Evolutionary conservation across 2,113 vertebrate species (phyloP).

Genomic region (Dasyurus viverrinus): DNA sequence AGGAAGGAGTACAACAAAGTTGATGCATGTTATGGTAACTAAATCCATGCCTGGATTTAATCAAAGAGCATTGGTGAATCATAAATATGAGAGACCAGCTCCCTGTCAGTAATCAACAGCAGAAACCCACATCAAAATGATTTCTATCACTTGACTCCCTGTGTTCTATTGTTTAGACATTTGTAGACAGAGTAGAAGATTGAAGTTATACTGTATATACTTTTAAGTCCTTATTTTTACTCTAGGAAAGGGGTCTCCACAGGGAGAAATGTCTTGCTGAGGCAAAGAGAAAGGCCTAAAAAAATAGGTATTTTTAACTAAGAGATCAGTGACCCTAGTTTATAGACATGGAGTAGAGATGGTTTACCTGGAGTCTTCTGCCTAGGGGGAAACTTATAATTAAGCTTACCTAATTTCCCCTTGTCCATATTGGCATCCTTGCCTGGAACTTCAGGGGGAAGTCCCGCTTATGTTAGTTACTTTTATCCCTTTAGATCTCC

Average conservation of each 20-base stretch:
- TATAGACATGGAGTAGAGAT: not conserved
- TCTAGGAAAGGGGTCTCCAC: not conserved
- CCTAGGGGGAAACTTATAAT: not conserved
- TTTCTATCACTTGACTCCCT: rapidly evolving
- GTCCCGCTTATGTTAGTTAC: not conserved
- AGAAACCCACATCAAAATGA: conserved; percentile 52
- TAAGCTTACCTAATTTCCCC: not conserved
- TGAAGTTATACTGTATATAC: not conserved
- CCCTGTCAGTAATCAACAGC: not conserved
- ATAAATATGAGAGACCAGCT: not conserved
- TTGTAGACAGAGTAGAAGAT: conserved; percentile 18
- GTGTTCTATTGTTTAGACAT: not conserved
- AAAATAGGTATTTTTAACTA: not conserved
- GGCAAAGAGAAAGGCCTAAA: not conserved
- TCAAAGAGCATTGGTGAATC: conserved; percentile 50
- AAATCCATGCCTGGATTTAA: conserved; percentile 50
- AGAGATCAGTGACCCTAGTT: not conserved
- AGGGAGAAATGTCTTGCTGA: not conserved
- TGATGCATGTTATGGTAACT: not conserved
- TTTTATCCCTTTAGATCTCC: conserved; percentile 9
- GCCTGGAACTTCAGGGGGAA: not conserved
- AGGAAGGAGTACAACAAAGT: conserved; percentile 9
- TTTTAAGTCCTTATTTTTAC: conserved; percentile 1
- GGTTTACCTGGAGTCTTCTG: not conserved
- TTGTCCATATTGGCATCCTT: not conserved